Evolutionary conservation across 2,113 vertebrate genomes (phyloP).

Genomic region (Onychorhynchus coronatus): DNA sequence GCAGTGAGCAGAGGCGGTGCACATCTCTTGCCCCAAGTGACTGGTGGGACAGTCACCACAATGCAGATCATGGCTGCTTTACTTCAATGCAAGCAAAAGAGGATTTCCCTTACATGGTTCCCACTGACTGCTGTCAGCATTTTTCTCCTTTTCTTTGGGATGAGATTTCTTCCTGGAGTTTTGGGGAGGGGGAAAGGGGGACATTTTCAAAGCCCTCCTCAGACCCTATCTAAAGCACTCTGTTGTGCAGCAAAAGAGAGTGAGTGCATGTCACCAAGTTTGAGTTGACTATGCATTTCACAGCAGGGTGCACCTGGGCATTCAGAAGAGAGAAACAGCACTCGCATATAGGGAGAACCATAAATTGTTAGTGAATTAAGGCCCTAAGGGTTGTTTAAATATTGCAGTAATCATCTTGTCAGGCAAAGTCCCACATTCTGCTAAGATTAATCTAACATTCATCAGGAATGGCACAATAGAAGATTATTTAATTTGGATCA

Average conservation of each 20-base stretch:
- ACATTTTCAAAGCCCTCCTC: not conserved
- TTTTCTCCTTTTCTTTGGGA: not conserved
- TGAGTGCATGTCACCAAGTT: not conserved
- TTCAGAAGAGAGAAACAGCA: not conserved
- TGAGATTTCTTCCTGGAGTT: not conserved
- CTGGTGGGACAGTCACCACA: not conserved
- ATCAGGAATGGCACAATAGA: slow-evolving; percentile 66
- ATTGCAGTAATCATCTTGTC: slow-evolving; percentile 68
- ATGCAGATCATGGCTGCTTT: not conserved
- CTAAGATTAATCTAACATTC: slow-evolving; percentile 64
- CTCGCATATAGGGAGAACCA: not conserved
- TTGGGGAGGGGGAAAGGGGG: fast-evolving
- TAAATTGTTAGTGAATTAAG: slow-evolving; percentile 51
- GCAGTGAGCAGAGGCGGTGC: not conserved
- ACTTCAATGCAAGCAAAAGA: not conserved
- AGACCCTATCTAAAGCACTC: not conserved
- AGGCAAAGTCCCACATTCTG: slow-evolving; percentile 57
- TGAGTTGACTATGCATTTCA: not conserved
- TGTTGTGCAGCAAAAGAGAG: not conserved
- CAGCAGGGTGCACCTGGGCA: not conserved
- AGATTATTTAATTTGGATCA: slow-evolving; percentile 72
- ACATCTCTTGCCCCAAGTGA: fast-evolving
- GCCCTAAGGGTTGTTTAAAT: slow-evolving; percentile 64
- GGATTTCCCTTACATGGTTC: not conserved
- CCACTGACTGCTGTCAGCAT: not conserved